phyloP scores from a whole-genome alignment of 2,797 vertebrate genomes.

The Luscinia luscinia region DNA sequence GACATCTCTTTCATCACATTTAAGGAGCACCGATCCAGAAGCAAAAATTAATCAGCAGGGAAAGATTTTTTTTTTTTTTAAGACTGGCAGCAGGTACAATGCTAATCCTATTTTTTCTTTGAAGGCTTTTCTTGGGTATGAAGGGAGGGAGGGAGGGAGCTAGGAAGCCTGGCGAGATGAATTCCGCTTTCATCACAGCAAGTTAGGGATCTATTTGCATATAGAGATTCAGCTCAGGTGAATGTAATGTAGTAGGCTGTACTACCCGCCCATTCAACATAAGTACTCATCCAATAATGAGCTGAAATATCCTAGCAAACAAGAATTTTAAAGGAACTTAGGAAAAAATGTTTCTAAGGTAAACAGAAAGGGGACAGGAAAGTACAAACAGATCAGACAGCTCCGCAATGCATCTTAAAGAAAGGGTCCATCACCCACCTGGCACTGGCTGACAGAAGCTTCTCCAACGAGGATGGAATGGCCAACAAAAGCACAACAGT shows the following conservation, averaged over 20 bases:
- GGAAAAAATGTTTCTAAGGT: background rate
- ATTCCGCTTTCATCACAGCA: conserved; percentile 40
- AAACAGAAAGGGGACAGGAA: background rate
- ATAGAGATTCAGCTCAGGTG: background rate
- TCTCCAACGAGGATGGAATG: background rate
- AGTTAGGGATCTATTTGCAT: background rate
- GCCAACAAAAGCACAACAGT: background rate
- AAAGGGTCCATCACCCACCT: background rate
- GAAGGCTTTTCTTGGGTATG: background rate
- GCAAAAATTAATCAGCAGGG: background rate
- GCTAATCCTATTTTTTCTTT: background rate
- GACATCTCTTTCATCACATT: background rate
- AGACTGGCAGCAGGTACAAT: background rate
- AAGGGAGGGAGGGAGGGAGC: background rate
- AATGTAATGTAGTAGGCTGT: background rate
- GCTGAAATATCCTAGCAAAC: background rate
- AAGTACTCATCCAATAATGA: background rate
- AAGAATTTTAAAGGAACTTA: background rate
- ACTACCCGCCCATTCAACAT: background rate
- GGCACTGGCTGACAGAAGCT: background rate
- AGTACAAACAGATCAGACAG: background rate
- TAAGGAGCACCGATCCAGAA: background rate
- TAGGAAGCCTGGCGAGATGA: background rate
- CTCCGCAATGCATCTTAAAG: background rate
- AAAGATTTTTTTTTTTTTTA: background rate